Base-by-base conservation (phyloP, 2,797 vertebrate genomes). In the Paedocypris micromegethes region DNA sequence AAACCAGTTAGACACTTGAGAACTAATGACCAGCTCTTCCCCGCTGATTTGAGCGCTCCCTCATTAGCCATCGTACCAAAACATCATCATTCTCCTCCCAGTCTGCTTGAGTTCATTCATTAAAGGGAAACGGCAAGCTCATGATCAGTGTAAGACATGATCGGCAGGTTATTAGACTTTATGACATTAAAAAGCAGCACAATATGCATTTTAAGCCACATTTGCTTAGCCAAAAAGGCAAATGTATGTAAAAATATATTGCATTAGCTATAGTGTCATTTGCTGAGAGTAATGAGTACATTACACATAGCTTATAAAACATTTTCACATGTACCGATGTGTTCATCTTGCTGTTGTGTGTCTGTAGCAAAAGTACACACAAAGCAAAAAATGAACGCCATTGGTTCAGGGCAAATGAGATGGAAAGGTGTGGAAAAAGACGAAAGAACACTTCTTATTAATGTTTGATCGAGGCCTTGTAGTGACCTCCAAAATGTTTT, bases 1-100 rank as follows among this genome's bases (percentile, higher is more conserved):
- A 52, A 64, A 63, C 41, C 6, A 9, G 60, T 57, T 54, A 40
- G 37, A 70, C 60, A 70, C 52, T 62, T 66, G 41, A 49, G 40
- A 53, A 68, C 55, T 50, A 75, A 40, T 73, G 41, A 70, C 60
- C 46, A 8, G 43, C 37, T 39, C n/a, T 54, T 75, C 46, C 51
- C 47, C 41, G 54, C 66, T 54, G 40, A 50, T 43, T 45, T 58
- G 6, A 55, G 52, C 41, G 39, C 9, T 8, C 40, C 53, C 55
- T 41, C 57, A 50, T 48, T 58, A 67, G 68, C 68, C 55, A 60
- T 4, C 58, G 62, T 47, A 67, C 74, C 62, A 72, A 54, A 58
- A n/a, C 66, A 70, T 9, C 73, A 76, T 74, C 74, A 76, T 76
- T 62, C 62, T 49, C 69, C 47, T 70, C 72, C 74, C 72, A 72